Percentiles rank a stretch among this genome's conserved stretches.
Evolutionary conservation across 1,140 invertebrate species (phyloP).

Genomic region (Neodiprion fabricii): DNA sequence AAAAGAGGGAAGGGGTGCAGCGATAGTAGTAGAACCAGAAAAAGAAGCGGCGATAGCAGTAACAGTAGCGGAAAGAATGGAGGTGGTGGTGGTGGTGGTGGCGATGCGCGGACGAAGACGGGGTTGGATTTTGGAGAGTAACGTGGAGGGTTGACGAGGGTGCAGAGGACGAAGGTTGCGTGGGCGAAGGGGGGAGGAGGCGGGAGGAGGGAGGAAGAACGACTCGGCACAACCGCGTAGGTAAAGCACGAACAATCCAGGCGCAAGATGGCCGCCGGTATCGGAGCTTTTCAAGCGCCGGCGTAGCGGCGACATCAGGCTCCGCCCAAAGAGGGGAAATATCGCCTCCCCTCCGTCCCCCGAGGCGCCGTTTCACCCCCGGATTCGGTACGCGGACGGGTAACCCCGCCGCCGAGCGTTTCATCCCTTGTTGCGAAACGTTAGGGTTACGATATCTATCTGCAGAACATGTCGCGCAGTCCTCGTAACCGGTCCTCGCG

Average conservation of each 20-base stretch:
- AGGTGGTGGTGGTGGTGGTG: background rate
- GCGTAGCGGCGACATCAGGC: constrained; percentile 19
- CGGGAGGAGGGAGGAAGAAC: background rate
- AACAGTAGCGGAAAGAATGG: background rate
- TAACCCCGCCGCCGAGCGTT: constrained; percentile 15
- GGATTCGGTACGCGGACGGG: constrained; percentile 22
- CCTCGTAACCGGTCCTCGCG: constrained; percentile 31
- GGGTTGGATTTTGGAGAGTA: no score
- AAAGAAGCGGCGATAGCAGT: background rate
- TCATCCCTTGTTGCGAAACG: constrained; percentile 31
- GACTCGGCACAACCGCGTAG: no score
- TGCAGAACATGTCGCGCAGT: constrained; percentile 49
- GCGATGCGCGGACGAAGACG: no score
- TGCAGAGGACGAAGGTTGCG: no score
- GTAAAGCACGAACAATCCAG: background rate
- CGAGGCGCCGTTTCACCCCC: constrained; percentile 25
- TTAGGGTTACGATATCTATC: constrained; percentile 41
- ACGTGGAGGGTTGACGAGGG: no score
- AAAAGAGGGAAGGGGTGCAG: background rate
- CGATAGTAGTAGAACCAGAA: background rate
- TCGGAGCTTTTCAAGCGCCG: constrained; percentile 15
- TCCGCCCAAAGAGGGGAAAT: constrained; percentile 26
- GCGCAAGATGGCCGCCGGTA: constrained; percentile 10
- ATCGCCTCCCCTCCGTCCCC: constrained; percentile 28
- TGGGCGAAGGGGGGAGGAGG: no score